Evolutionary conservation across 2,113 vertebrate genomes (phyloP).

Genomic region (Microtus pennsylvanicus): DNA sequence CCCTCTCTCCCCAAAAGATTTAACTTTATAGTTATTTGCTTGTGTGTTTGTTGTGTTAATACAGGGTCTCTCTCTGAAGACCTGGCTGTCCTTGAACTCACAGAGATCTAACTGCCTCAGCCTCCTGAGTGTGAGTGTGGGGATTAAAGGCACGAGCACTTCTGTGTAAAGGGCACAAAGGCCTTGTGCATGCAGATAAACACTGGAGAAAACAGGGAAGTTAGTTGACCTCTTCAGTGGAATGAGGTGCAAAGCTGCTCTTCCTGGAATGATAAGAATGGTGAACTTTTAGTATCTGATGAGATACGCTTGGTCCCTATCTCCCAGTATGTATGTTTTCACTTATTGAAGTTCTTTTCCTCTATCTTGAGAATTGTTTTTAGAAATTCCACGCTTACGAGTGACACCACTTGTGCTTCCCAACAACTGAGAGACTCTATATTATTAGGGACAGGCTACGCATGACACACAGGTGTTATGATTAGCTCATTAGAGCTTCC

Average conservation of each 20-base stretch:
- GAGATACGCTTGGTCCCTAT: neutral
- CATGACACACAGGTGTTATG: no score
- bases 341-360: neutral
- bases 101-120: neutral
- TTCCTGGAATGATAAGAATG: neutral
- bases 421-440: neutral
- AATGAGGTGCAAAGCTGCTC: neutral
- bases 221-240: neutral
- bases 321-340: neutral
- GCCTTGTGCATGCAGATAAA: neutral
- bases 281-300: neutral
- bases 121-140: neutral
- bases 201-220: neutral
- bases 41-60: neutral
- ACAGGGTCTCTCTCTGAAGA: neutral
- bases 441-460: neutral
- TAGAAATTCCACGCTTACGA: neutral
- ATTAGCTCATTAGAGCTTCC: no score
- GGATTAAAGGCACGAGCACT: neutral
- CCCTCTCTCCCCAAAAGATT: neutral
- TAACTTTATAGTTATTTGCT: neutral
- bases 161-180: neutral
- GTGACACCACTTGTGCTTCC: neutral
- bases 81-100: neutral
- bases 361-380: neutral